A percentile compares a stretch with the other conserved stretches of the same genome.
Conservation (phyloP, 2,888 invertebrate species). For the Catocala nupta region DNA sequence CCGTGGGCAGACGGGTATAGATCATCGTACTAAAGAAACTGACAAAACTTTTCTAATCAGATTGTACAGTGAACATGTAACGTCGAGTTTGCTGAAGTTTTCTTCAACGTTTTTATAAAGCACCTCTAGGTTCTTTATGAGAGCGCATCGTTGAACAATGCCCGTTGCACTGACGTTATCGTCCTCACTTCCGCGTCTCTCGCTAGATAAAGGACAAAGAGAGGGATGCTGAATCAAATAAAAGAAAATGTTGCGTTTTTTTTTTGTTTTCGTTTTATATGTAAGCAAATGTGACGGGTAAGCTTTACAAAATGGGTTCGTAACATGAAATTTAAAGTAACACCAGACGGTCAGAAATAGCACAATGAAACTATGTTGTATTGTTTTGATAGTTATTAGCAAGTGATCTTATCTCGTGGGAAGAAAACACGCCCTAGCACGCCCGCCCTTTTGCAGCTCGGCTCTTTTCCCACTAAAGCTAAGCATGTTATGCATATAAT, state of each 20-base stretch:
- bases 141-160: slow-evolving; percentile 6
- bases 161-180: slow-evolving; percentile 8
- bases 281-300: no score
- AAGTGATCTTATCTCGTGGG: no score
- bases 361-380: no score
- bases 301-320: no score
- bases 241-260: background rate
- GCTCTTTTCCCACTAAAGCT: no score
- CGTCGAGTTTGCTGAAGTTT: background rate
- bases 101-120: background rate
- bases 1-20: background rate
- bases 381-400: no score
- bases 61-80: background rate
- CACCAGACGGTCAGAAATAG: no score
- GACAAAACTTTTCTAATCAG: slow-evolving; percentile 7
- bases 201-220: slow-evolving; percentile 6
- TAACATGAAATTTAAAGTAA: no score
- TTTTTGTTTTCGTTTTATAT: background rate
- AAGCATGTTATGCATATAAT: no score
- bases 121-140: background rate
- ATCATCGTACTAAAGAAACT: background rate
- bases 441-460: no score
- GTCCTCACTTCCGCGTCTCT: background rate
- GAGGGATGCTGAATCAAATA: background rate
- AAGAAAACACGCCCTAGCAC: no score